A percentile compares a stretch with the other conserved stretches of the same genome.
Evolutionary conservation across 2,888 invertebrate species (phyloP).

Genomic region (Drosophila borealis): DNA sequence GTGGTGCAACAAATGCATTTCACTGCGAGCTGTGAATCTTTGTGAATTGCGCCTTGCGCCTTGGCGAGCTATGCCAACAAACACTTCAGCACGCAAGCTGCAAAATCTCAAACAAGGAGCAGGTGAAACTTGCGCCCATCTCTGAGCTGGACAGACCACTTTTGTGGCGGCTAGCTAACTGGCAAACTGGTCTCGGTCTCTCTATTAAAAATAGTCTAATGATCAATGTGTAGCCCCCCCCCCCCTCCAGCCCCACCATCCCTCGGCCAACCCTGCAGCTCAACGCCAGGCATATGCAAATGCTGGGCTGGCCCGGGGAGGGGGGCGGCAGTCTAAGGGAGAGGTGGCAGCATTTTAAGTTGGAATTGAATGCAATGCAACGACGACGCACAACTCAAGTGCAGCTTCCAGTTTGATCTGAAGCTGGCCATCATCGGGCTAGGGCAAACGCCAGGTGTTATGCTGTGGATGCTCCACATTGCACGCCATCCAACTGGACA

Average conservation of each 20-base stretch:
- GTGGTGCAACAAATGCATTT: slow-evolving; percentile 54
- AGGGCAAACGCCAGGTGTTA: slow-evolving; percentile 68
- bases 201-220: slow-evolving; percentile 80
- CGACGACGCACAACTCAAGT: slow-evolving; percentile 52
- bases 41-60: slow-evolving; percentile 7
- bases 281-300: slow-evolving; percentile 56
- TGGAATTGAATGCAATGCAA: slow-evolving; percentile 40
- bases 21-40: slow-evolving; percentile 44
- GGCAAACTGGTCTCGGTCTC: slow-evolving; percentile 60
- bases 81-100: slow-evolving; percentile 76
- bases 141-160: slow-evolving; percentile 80
- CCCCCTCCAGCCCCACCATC: not conserved
- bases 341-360: slow-evolving; percentile 12
- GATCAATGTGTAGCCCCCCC: slow-evolving; percentile 56
- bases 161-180: slow-evolving; percentile 58
- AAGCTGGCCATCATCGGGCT: slow-evolving; percentile 28
- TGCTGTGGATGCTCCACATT: slow-evolving; percentile 55
- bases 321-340: slow-evolving; percentile 8
- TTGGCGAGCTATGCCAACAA: slow-evolving; percentile 58
- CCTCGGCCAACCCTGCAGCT: not conserved
- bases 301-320: slow-evolving; percentile 16
- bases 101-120: slow-evolving; percentile 68
- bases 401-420: slow-evolving; percentile 62
- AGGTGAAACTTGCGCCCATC: slow-evolving; percentile 69
- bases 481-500: slow-evolving; percentile 48